phyloP scores from a whole-genome alignment of 2,113 vertebrate genomes.

The Hemiprocne comata region DNA sequence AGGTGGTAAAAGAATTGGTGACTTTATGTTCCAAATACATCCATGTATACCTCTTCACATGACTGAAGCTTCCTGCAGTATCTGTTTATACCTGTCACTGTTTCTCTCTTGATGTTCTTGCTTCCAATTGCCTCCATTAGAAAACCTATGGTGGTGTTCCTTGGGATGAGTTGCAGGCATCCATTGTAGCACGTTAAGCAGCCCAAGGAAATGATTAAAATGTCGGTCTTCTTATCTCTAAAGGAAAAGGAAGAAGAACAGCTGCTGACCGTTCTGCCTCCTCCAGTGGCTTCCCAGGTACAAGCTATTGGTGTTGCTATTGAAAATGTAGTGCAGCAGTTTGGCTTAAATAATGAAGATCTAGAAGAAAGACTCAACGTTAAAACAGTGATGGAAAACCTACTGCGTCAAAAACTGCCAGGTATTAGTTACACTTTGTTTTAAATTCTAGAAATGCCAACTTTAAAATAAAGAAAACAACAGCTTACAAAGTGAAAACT shows the following conservation, averaged over 20 bases:
- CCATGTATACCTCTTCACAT: background rate
- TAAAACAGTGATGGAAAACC: constrained; percentile 82
- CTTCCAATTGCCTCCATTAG: background rate
- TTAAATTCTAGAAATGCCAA: background rate
- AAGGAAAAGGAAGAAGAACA: constrained; percentile 89
- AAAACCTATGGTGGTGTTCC: background rate
- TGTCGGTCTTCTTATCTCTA: background rate
- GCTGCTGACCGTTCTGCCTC: constrained; percentile 84
- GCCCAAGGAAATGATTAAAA: background rate
- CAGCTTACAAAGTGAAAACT: background rate
- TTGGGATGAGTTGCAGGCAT: background rate
- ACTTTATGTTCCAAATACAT: background rate
- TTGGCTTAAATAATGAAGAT: constrained; percentile 84
- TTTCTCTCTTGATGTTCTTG: background rate
- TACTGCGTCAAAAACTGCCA: constrained; percentile 84
- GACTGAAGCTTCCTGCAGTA: background rate
- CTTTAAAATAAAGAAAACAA: background rate
- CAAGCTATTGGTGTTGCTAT: constrained; percentile 81
- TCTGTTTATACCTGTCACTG: background rate
- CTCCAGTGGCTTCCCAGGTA: constrained; percentile 83
- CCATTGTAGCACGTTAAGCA: background rate
- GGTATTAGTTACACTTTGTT: constrained; percentile 75
- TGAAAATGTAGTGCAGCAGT: constrained; percentile 79
- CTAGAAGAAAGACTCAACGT: constrained; percentile 79
- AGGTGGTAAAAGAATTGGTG: background rate